Conservation (phyloP, 2,888 invertebrate species). For the Drosophila anomalata region DNA sequence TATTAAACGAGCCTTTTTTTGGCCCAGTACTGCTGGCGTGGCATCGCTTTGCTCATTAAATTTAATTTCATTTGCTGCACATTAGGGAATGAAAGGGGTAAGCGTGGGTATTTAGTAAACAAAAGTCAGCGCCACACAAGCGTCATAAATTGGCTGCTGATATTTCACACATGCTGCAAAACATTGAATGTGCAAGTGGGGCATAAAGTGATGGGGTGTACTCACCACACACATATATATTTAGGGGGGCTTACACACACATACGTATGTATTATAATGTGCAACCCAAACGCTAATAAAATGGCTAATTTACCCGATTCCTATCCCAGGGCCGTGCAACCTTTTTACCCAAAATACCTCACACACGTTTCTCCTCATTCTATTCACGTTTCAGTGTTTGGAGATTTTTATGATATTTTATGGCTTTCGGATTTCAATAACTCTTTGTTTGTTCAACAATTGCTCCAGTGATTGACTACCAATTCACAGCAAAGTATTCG, state of each 20-base stretch:
- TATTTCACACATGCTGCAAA: slow-evolving; percentile 72
- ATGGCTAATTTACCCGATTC: slow-evolving; percentile 70
- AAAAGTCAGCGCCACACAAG: slow-evolving; percentile 64
- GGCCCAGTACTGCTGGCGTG: slow-evolving; percentile 48
- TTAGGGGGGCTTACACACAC: slow-evolving; percentile 5
- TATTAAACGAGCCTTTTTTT: slow-evolving; percentile 73
- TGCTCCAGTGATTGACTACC: slow-evolving; percentile 55
- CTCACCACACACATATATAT: slow-evolving; percentile 5
- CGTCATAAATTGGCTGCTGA: slow-evolving; percentile 73
- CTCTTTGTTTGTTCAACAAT: slow-evolving; percentile 43
- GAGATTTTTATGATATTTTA: slow-evolving; percentile 62
- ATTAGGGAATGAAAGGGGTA: slow-evolving; percentile 5
- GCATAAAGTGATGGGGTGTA: slow-evolving; percentile 1
- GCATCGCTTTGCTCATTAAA: slow-evolving; percentile 64
- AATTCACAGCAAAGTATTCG: slow-evolving; percentile 1
- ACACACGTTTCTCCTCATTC: slow-evolving; percentile 5
- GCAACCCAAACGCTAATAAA: slow-evolving; percentile 59
- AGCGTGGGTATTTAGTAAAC: slow-evolving; percentile 53
- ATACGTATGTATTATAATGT: slow-evolving; percentile 46
- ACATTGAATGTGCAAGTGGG: slow-evolving; percentile 15
- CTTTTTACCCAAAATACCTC: slow-evolving; percentile 37
- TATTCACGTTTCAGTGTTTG: slow-evolving; percentile 14
- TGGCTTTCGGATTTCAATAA: slow-evolving; percentile 30
- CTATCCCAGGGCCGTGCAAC: slow-evolving; percentile 16
- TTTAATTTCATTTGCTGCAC: slow-evolving; percentile 67